Evolutionary conservation across 2,113 vertebrate genomes (phyloP).

Genomic region (Rhabdornis inornatus): DNA sequence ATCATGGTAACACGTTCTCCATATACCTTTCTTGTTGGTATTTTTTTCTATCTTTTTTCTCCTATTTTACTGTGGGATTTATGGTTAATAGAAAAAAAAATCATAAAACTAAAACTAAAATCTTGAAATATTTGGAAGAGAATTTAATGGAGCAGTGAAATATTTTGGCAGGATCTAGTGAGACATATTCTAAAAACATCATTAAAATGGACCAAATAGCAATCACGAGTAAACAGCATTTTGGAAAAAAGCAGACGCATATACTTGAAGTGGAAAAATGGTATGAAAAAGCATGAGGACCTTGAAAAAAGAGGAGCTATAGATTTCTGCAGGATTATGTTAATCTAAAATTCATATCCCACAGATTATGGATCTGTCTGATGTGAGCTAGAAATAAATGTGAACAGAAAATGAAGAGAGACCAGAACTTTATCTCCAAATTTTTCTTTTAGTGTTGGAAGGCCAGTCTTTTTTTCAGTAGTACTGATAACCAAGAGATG

Average conservation of each 20-base stretch:
- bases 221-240: not conserved
- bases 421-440: not conserved
- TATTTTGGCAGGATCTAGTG: not conserved
- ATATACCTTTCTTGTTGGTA: not conserved
- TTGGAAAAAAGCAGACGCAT: not conserved
- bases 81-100: not conserved
- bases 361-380: not conserved
- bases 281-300: not conserved
- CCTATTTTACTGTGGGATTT: not conserved
- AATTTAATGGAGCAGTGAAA: not conserved
- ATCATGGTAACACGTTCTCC: conserved; percentile 56
- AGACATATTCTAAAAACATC: not conserved
- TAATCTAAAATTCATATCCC: not conserved
- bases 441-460: not conserved
- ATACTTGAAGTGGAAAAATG: not conserved
- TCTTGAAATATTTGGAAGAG: not conserved
- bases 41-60: not conserved
- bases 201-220: not conserved
- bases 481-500: not conserved
- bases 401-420: not conserved
- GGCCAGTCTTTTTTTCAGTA: not conserved
- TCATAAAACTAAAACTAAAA: not conserved
- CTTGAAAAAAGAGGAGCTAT: not conserved
- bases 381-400: rapidly evolving
- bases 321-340: not conserved